These are phyloP conservation scores for Nematolebias whitei DNA, from an alignment of 2,113 vertebrate species.

Conservation along the genomic window DNA sequence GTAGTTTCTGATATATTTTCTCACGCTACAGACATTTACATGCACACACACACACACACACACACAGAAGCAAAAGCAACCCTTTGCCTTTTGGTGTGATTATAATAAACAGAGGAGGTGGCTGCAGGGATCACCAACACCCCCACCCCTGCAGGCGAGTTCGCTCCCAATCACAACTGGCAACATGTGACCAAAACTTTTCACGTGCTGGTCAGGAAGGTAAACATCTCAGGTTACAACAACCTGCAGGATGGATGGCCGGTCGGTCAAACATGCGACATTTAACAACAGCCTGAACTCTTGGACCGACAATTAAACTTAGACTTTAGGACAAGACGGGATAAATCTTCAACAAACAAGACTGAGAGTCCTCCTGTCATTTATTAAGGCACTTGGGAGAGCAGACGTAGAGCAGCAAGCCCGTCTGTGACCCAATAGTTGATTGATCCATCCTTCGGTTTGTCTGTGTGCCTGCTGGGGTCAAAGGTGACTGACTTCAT, in stretches of 20 bases:
- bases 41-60: too few species aligned
- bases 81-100: too few species aligned
- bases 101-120: background rate
- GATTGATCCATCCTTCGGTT: slow-evolving; percentile 53
- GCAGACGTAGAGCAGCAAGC: slow-evolving; percentile 24
- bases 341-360: background rate
- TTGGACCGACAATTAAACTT: background rate
- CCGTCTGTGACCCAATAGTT: slow-evolving; percentile 59
- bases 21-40: too few species aligned
- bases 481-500: slow-evolving; percentile 56
- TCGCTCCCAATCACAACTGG: background rate
- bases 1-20: too few species aligned
- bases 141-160: background rate
- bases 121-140: background rate
- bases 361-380: background rate
- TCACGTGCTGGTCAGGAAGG: background rate
- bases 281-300: background rate
- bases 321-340: background rate
- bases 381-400: background rate
- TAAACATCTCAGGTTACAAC: background rate
- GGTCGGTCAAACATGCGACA: background rate
- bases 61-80: too few species aligned
- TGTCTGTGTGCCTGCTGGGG: slow-evolving; percentile 50
- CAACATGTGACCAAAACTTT: background rate
- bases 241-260: background rate